Base-by-base conservation (phyloP, 2,888 invertebrate genomes). In the Neoascia interrupta region DNA sequence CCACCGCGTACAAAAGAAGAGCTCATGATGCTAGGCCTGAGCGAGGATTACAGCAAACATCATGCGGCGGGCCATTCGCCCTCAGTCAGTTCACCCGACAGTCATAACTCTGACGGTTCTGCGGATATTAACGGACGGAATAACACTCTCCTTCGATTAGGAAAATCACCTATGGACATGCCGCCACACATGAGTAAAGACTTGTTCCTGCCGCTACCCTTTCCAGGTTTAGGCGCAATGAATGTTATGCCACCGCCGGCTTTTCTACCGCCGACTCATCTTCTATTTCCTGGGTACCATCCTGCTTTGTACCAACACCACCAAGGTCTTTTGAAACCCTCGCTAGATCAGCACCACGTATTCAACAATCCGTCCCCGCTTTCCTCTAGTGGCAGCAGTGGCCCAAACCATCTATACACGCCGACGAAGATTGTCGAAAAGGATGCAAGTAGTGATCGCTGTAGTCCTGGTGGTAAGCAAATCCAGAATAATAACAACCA, bases 31-130 rank as follows among this genome's bases (percentile, higher is more conserved):
- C 87, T 94, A 81, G 92, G 94, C 8, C 88, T 94, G 19, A 93
- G 94, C 81, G 94, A 95, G 56, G 94, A 94, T 85, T 86, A 86
- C 58, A 84, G 83, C 0, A 81, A 82, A 26, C 76, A 66, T 31
- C 91, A 91, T 83, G 86, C 87, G 5, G 90, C 91, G n/a, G 84
- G 84, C 6, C 90, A 91, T 1, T 93, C 93, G 0, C 94, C 94
- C 0, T 94, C 94, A 79, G 93, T 94, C 5, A 94, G 94, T 63
- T 95, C 95, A 0, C 95, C 95, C 0, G 95, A 95, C 84, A 95
- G 95, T 0, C 95, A 95, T 84, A 94, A 94, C 85, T 95, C 95
- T 13, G 95, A 95, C 82, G 93, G 94, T 13, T 95, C 95, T 0
- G 92, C 94, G 1, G 94, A 94, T 85, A 90, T 93, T 73, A 92